phyloP scores from a whole-genome alignment of 1,140 invertebrate genomes.

The Euborellia annulipes region DNA sequence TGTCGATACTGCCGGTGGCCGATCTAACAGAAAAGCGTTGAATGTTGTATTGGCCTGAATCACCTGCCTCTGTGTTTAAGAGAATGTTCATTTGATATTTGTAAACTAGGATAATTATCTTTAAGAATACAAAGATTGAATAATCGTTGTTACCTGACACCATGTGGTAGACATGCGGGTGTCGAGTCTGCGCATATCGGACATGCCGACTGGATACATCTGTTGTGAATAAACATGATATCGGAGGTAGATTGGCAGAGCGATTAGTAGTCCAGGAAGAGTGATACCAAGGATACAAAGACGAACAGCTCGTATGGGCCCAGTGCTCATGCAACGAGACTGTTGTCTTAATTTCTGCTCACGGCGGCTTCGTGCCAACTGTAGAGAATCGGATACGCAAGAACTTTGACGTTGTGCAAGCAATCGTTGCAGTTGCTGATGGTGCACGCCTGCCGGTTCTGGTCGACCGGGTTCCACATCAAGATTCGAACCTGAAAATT shows the following conservation, averaged over 20 bases:
- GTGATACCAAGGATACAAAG: slow-evolving; percentile 45
- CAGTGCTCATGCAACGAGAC: slow-evolving; percentile 21
- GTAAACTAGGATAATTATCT: slow-evolving; percentile 6
- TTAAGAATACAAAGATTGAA: too few species aligned
- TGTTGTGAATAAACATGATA: slow-evolving; percentile 50
- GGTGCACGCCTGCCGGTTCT: too few species aligned
- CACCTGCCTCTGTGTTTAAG: slow-evolving; percentile 39
- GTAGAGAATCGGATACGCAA: too few species aligned
- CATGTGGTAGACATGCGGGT: slow-evolving; percentile 54
- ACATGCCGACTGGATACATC: slow-evolving; percentile 52
- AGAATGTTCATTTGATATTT: slow-evolving; percentile 1
- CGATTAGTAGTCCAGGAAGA: slow-evolving; percentile 44
- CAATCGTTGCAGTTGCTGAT: too few species aligned
- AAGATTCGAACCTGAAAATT: too few species aligned
- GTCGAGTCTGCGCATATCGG: slow-evolving; percentile 57
- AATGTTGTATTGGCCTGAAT: slow-evolving; percentile 55
- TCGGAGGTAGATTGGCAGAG: slow-evolving; percentile 46
- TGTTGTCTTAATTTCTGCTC: neutral
- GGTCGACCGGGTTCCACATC: too few species aligned
- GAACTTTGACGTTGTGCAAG: too few species aligned
- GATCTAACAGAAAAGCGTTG: slow-evolving; percentile 52
- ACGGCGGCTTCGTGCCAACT: neutral
- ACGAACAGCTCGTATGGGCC: slow-evolving; percentile 40
- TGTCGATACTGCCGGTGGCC: slow-evolving; percentile 35
- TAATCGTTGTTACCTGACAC: slow-evolving; percentile 44